Evolutionary conservation across 64 coral and sea anemone genomes (phyloP), one percentile per base, ranked within the genome.

Genomic region (Astreopora myriophthalma): DNA sequence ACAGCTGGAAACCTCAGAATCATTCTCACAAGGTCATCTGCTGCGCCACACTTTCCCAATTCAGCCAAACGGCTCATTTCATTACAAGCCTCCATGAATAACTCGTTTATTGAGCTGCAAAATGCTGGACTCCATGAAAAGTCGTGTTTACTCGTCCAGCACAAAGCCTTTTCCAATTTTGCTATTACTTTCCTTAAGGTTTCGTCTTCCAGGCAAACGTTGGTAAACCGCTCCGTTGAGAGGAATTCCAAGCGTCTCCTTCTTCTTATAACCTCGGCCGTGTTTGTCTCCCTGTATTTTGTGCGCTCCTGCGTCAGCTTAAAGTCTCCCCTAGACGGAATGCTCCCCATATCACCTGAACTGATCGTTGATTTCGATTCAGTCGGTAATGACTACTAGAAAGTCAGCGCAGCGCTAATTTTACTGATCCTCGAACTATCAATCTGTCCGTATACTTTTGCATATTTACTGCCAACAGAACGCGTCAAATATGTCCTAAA

Each of bases 91-190:
- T 72, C 58, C 20, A 68, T 26, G 0, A 93, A 71, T 25, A 93
- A 42, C 8, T 71, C 48, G 20, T 77, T 34, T 25, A 87, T 34
- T 76, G 70, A 48, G 24, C 29, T n/a, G 3, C 31, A 76, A 57
- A 93, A 87, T 46, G 87, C 83, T 14, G 22, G 14, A 27, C 33
- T 70, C 52, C 49, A 82, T 12, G 26, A 49, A 19, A 35, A 10
- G 48, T 80, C 73, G 33, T 77, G 61, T 25, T 49, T 79, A 31
- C 76, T 71, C 19, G 85, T 85, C 91, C 91, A 93, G 33, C 57
- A 64, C 44, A 73, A 14, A 20, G 87, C 87, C 46, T 37, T 65
- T 23, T 87, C 67, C 48, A 87, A 33, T 58, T 73, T 72, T 73
- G 66, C 48, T 19, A 24, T 72, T 8, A 73, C 0, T 22, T 72